Evolutionary conservation across 64 coral and sea anemone species (phyloP), one percentile per base, ranked within the genome.

Genomic region (Montipora efflorescens): DNA sequence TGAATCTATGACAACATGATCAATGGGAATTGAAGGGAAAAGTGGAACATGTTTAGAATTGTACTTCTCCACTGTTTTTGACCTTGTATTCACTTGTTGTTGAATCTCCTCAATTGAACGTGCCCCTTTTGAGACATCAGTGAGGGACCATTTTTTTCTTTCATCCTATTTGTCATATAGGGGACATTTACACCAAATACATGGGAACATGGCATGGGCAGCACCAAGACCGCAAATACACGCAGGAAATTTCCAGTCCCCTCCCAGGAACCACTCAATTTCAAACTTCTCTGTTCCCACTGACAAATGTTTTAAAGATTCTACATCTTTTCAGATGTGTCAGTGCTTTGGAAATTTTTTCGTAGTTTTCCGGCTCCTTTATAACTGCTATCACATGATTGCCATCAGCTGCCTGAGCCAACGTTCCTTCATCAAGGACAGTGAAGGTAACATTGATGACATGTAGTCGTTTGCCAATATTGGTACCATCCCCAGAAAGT

Each of bases 151-250:
- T 53, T 7, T 10, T 45, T 8, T 47, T 84, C 67, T 8, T 11
- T 6, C 4, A 13, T 93, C 59, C 16, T 18, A 76, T 10, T 49
- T 55, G 2, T 53, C 6, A 2, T 14, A 13, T 5, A 19, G 36
- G 20, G 69, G 87, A 43, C 87, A 89, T 50, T 74, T 76, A 45
- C 74, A 76, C 73, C 87, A 89, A 11, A 89, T 77, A 36, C 72
- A 89, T 4, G 87, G 48, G 53, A 77, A 75, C 9, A 59, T 49
- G 9, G 10, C 7, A 8, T 76, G 76, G 2, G 87, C 73, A 43
- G 46, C 71, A 7, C 87, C 87, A 7, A 89, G 6, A 1, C 87
- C 87, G 77, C 87, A 89, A 9, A 76, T 20, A 4, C 68, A 75
- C 0, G 74, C 74, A 8, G 48, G n/a, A 22, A 74, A 74, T 8